Base-by-base conservation (phyloP, 2,113 vertebrate species). In the Tauraco erythrolophus region DNA sequence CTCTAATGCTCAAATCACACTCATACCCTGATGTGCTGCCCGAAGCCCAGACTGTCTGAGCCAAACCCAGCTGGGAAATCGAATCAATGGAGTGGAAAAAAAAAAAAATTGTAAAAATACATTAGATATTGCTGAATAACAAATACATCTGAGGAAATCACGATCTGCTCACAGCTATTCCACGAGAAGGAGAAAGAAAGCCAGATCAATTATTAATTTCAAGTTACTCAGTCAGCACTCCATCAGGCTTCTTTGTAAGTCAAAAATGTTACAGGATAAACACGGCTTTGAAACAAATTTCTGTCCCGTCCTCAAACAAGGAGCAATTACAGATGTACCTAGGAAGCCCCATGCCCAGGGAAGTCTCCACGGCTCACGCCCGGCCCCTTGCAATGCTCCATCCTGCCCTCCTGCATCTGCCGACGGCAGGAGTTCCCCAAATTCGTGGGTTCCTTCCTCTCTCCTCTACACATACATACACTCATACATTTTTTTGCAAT, bases 181-280 rank as follows among this genome's bases (percentile, higher is more conserved):
- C 65, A 80, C 7, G 37, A 89, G 84, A 76, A 95, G 50, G 19
- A 81, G 30, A 87, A 87, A 95, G 88, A 1, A 89, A 89, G 61
- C 48, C 91, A 94, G 81, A 95, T 95, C 84, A 94, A 95, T 95
- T 94, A 95, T 91, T 95, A 95, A 97, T 95, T 94, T 92, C 86
- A 58, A 89, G 77, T 88, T 72, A 92, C 66, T 94, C 92, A 92
- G 68, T 89, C 80, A 77, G 82, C 37, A 60, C 71, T 95, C 80
- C 89, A 85, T 89, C 92, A 93, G 70, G 58, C 70, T 94, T 53
- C 50, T 91, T 89, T 70, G 57, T 50, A 91, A 93, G 92, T 89
- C 77, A 95, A 82, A 95, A 94, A 46, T 50, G 51, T 79, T 88
- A 84, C 37, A 18, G 50, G 65, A 62, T 81, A 92, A 96, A 89